These are phyloP conservation scores for Hippocampus barbouri DNA, from an alignment of 2,113 vertebrate genomes.

Conservation along the genomic window DNA sequence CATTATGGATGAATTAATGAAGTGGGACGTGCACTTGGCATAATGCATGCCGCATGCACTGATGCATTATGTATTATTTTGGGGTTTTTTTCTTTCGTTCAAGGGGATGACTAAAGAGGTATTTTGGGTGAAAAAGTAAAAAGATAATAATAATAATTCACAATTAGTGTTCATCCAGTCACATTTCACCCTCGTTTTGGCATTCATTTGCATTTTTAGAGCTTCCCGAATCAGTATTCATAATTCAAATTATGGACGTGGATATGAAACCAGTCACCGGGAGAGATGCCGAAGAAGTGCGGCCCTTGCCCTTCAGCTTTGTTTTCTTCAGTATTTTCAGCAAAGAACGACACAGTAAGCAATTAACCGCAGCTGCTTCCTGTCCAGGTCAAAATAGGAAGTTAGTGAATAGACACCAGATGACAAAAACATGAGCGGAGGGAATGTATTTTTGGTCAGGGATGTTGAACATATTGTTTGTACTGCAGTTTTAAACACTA, in stretches of 20 bases:
- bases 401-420: background rate
- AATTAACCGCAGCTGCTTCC: background rate
- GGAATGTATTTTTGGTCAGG: background rate
- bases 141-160: background rate
- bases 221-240: constrained; percentile 5
- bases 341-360: background rate
- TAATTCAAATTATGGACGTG: background rate
- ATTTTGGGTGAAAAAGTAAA: constrained; percentile 23
- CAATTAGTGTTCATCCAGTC: constrained; percentile 4
- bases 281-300: background rate
- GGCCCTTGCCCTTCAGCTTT: background rate
- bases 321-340: background rate
- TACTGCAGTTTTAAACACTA: background rate
- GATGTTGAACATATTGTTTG: background rate
- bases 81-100: constrained; percentile 40
- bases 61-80: constrained; percentile 68
- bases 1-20: constrained; percentile 75
- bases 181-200: background rate
- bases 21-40: constrained; percentile 65
- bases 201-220: constrained; percentile 11
- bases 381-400: background rate
- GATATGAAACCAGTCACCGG: background rate
- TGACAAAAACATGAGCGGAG: background rate
- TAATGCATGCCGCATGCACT: constrained; percentile 57
- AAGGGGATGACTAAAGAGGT: constrained; percentile 23